Conservation (phyloP, 2,888 invertebrate genomes). For the Oligia latruncula region DNA sequence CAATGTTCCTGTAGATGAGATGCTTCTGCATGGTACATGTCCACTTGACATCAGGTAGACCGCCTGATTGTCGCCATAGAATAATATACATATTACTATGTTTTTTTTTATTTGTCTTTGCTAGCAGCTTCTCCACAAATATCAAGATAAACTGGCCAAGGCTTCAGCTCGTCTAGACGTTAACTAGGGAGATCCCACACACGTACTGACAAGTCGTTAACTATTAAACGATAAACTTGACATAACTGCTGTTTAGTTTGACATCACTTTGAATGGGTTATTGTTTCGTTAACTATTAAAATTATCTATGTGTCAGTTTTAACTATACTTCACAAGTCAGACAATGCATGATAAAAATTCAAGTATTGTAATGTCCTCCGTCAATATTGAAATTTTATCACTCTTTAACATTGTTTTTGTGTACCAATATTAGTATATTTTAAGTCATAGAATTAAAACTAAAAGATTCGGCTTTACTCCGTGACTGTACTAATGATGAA, state of each 20-base stretch:
- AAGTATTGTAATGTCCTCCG: neutral
- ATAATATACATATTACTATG: no score
- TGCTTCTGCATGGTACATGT: no score
- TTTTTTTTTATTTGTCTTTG: neutral
- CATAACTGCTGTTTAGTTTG: slow-evolving; percentile 34
- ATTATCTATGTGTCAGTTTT: slow-evolving; percentile 9
- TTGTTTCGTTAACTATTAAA: slow-evolving; percentile 33
- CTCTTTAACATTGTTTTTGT: neutral
- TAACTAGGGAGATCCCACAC: slow-evolving; percentile 41
- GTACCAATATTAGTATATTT: neutral
- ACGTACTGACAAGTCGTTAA: slow-evolving; percentile 26
- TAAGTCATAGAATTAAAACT: no score
- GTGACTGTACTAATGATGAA: no score
- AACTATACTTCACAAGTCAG: slow-evolving; percentile 1
- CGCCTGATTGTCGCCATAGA: no score
- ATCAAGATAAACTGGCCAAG: slow-evolving; percentile 11
- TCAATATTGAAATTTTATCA: neutral
- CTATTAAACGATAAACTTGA: slow-evolving; percentile 34
- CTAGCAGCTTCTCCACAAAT: neutral
- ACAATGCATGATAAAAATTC: slow-evolving; percentile 10
- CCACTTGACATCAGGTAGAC: no score
- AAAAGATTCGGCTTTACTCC: no score
- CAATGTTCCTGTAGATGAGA: no score
- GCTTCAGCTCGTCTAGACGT: slow-evolving; percentile 46
- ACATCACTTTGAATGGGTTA: slow-evolving; percentile 47